These are phyloP conservation scores for Poecilobothrus nobilitatus DNA, from an alignment of 2,888 invertebrate genomes.

Conservation along the genomic window DNA sequence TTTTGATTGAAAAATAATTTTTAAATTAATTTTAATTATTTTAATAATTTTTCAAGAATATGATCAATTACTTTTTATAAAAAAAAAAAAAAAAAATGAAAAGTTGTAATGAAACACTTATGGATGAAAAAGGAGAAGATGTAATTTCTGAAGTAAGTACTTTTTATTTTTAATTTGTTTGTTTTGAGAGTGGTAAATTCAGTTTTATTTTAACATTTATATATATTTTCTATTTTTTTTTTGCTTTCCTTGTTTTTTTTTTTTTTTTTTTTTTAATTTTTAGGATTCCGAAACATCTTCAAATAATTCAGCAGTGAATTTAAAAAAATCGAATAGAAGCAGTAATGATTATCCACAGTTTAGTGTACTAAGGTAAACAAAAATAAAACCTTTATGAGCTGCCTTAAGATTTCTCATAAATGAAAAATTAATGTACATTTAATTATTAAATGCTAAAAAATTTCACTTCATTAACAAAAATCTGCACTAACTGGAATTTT, in stretches of 20 bases:
- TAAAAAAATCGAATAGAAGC: not conserved
- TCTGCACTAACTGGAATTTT: not conserved
- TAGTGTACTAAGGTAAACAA: not conserved
- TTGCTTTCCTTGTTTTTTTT: not conserved
- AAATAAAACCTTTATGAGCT: not conserved
- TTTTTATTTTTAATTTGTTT: not conserved
- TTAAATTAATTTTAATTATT: too few relatives aligned
- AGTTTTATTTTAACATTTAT: not conserved
- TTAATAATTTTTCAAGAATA: not conserved
- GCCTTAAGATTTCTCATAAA: not conserved
- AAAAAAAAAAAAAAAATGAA: not conserved
- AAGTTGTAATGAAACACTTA: not conserved
- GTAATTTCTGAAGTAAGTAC: not conserved
- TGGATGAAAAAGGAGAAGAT: not conserved
- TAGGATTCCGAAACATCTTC: not conserved
- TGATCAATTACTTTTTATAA: not conserved
- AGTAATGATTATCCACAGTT: constrained; percentile 3
- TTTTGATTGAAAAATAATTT: too few relatives aligned
- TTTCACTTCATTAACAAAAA: not conserved
- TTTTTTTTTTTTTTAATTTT: not conserved
- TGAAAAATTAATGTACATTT: not conserved
- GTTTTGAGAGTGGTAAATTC: not conserved
- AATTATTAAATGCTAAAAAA: not conserved
- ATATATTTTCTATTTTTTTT: not conserved
- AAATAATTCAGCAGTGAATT: constrained; percentile 1